Base-by-base conservation (phyloP, 2,888 invertebrate genomes). In the Aquatica leii region DNA sequence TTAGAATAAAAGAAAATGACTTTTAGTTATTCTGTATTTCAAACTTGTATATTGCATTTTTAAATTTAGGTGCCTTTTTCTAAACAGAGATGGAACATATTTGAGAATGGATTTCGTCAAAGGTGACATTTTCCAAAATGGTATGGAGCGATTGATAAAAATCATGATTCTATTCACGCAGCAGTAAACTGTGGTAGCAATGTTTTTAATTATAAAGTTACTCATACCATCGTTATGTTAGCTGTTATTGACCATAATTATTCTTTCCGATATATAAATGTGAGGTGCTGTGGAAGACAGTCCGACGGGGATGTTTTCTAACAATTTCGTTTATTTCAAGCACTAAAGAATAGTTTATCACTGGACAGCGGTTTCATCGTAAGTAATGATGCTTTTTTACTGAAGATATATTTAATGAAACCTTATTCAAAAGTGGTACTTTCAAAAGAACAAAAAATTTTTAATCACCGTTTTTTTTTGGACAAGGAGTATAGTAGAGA, bases 361-460 rank as follows among this genome's bases (percentile, higher is more conserved):
- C 8, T 17, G 15, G 43, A 43, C 15, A 17, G 43, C 15, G 43
- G 43, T 2, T 43, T 53, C 18, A 9, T 60, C 12, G 64, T 64
- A 9, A 60, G 50, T 2, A 60, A 60, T 56, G 57, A 61, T 57
- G 61, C 61, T 2, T 57, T 65, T 53, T 61, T 61, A n/a, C 20
- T 56, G 20, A 65, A 56, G 50, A 31, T 61, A 15, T 65, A 65
- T 46, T 20, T 60, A 18, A 12, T 61, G 20, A 65, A 60, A 51
- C 65, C 57, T 14, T 65, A 51, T 40, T 60, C 60, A 18, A 48
- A 61, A 62, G 65, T 67, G 58, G 60, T 9, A 9, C 31, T 31
- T 31, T 31, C 31, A 31, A 31, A 31, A 31, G 31, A 31, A 31
- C 31, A 31, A 31, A 9, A 31, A 31, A 31, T 31, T 31, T 31